Evolutionary conservation across 2,797 vertebrate genomes (phyloP).

Genomic region (Sternotherus odoratus): DNA sequence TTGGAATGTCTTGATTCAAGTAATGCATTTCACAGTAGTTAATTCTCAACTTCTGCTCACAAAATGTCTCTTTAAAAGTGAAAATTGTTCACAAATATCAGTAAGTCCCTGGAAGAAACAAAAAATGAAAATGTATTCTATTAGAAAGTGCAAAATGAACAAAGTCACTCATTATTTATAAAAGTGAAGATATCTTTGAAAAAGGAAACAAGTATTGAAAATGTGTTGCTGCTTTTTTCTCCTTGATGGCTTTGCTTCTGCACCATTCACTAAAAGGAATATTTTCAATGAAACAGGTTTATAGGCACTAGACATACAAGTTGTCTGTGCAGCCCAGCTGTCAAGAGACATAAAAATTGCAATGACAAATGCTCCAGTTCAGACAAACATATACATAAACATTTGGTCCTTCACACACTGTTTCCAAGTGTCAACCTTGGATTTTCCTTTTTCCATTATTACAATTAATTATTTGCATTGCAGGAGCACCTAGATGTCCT

Average conservation of each 20-base stretch:
- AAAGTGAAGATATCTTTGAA: not conserved
- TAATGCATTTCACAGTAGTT: not conserved
- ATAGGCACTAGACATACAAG: not conserved
- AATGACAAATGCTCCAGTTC: not conserved
- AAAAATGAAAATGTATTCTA: not conserved
- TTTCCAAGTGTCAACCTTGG: not conserved
- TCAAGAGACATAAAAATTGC: not conserved
- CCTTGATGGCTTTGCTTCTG: not conserved
- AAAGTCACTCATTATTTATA: not conserved
- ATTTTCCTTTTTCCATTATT: not conserved
- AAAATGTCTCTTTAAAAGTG: not conserved
- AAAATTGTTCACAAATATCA: not conserved
- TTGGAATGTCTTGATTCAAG: not conserved
- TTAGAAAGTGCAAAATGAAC: not conserved
- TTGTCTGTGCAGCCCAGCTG: not conserved
- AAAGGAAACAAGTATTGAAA: not conserved
- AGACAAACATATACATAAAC: not conserved
- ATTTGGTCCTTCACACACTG: not conserved
- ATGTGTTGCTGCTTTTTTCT: not conserved
- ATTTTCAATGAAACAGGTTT: not conserved
- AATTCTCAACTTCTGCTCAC: not conserved
- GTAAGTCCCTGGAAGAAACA: not conserved
- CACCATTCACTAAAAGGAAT: not conserved
- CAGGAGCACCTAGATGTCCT: not conserved
- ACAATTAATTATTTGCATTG: not conserved